These are phyloP conservation scores for Andricus quercusramuli DNA, from an alignment of 2,888 invertebrate genomes.

Conservation along the genomic window DNA sequence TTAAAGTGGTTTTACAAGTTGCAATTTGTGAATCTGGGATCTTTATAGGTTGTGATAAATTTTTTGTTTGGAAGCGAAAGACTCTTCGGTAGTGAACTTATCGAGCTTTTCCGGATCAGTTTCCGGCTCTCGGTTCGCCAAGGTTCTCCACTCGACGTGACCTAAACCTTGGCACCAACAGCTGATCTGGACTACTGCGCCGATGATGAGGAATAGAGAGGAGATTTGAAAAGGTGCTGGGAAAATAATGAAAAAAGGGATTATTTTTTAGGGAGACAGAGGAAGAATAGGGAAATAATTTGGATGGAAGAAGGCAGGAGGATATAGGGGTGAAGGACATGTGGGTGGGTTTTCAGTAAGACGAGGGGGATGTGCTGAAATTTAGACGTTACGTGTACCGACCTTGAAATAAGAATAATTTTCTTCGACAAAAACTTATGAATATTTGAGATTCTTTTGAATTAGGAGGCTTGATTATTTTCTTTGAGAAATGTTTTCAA, in stretches of 20 bases:
- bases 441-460: background rate
- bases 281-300: background rate
- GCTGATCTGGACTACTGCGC: slow-evolving; percentile 5
- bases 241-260: background rate
- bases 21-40: background rate
- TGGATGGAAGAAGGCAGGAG: background rate
- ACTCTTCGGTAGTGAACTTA: background rate
- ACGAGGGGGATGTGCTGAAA: background rate
- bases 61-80: background rate
- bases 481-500: background rate
- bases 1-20: background rate
- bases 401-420: slow-evolving; percentile 2
- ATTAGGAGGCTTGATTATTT: background rate
- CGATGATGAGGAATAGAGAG: background rate
- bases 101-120: background rate
- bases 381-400: background rate
- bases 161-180: slow-evolving; percentile 20
- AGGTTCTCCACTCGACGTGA: slow-evolving; percentile 14
- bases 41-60: background rate
- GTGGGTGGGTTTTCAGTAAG: slow-evolving; percentile 21
- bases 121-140: slow-evolving; percentile 4
- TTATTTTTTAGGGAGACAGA: background rate
- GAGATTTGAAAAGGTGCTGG: slow-evolving; percentile 10
- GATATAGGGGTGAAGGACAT: slow-evolving; percentile 10
- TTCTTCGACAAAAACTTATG: background rate